Evolutionary conservation across 1,140 invertebrate species (phyloP), one percentile per base, ranked within the genome.

Genomic region (Adelges cooleyi): DNA sequence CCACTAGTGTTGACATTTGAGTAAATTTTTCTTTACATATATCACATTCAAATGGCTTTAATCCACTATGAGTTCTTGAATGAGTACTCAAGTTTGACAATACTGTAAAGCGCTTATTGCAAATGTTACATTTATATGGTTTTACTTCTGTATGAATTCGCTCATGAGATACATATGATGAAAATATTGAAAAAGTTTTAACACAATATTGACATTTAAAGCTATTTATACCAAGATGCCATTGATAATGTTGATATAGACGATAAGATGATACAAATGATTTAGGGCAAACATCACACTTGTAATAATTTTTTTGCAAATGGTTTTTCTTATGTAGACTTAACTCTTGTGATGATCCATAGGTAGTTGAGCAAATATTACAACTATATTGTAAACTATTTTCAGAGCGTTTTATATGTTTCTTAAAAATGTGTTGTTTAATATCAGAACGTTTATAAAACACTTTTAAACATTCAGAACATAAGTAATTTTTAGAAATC

Each of bases 151-250:
- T 48, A 9, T 62, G 56, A 15, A 2, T 62, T 62, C 1, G 44
- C 33, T 62, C 56, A 48, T 62, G 56, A 1, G 18, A 33, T 33
- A 62, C 44, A 15, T 62, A 62, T 20, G 10, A 3, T 22, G 42
- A 48, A 22, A 2, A 62, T 13, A 46, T 62, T 27, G 42, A 33
- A 62, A 62, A 62, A 20, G 13, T 62, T 22, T 48, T 33, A 29
- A 42, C 15, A 62, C 56, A 62, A 23, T 15, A 62, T n/a, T 62
- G 18, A n/a, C 56, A 62, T 48, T 48, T 48, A 48, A 62, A 62
- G 15, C 22, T 6, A 62, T 62, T 33, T 1, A 62, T 46, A 33
- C 56, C 56, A 33, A 62, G 23, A 48, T 62, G 56, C 56, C 56
- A 62, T 46, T 18, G 11, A 48, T 48, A 48, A 48, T 62, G 56